Evolutionary conservation across 2,797 vertebrate species (phyloP), one percentile per base, ranked within the genome.

Genomic region (Squalus acanthias): DNA sequence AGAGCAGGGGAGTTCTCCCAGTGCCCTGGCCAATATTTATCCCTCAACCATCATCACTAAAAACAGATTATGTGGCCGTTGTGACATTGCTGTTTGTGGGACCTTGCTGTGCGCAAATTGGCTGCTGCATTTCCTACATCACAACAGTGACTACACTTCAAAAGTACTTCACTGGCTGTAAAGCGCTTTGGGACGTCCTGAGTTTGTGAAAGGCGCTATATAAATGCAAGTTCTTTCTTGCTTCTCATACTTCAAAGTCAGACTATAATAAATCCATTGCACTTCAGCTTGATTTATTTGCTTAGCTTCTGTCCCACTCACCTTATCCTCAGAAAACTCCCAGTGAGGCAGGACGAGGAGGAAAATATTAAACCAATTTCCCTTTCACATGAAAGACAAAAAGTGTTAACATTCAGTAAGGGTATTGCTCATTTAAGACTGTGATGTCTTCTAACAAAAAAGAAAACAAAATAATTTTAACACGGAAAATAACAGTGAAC

Each of bases 341-440:
- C 97, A 63, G 96, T 96, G 76, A 97, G 96, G n/a, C 97, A 97
- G 79, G 97, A 72, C 53, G 97, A 46, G 26, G 97, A 97, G 22
- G 97, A 97, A 96, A 97, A 97, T 67, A 97, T 96, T 33, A 39
- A 67, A 91, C 29, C 93, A 82, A 97, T 97, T 96, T 97, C 96
- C 69, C 97, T 97, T 72, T 74, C 60, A 85, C 39, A 85, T 76
- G 67, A 50, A 70, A 57, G 50, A 96, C 39, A 96, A 94, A 76
- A 96, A 57, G 70, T 95, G 17, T 57, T 76, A 17, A n/a, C 29
- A 57, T 26, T 65, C 26, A 92, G 57, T 91, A 33, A 60, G 60
- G 2, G 33, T 63, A 76, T 50, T 95, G n/a, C 39, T 95, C 39
- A 26, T 60, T 76, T 74, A 60, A 95, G 12, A 95, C 12, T 74